Base-by-base conservation (phyloP, 2,113 vertebrate species). In the Cervus canadensis region DNA sequence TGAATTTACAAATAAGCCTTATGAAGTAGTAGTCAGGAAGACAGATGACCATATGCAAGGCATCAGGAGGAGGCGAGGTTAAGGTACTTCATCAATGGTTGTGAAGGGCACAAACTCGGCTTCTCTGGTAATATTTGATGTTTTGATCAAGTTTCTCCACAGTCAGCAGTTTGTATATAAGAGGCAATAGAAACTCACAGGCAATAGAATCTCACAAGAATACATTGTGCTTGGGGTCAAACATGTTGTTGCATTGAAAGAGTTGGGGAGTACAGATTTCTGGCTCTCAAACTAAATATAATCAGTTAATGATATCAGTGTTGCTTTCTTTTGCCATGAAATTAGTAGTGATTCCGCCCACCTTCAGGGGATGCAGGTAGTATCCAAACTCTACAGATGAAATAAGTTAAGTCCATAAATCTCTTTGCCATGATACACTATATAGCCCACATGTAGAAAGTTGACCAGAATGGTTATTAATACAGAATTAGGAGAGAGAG, bases 1-100 rank as follows among this genome's bases (percentile, higher is more conserved):
- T 97, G 90, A 88, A 81, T 97, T 97, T 98, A 91, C 94, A 96
- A 97, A 98, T 98, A 95, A 97, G 71, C 82, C 82, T 96, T 96
- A 14, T 95, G 26, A 21, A 93, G 56, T 52, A 33, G 82, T 89
- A 90, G 95, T 95, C 93, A 94, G 64, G 12, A 94, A 93, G 94
- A 97, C 89, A 57, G 91, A 94, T 86, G 97, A 92, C 88, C 45
- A 52, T 15, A 5, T n/a, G 96, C 50, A 87, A 45, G 60, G 15
- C 43, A 90, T 71, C 71, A 57, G 10, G 78, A 60, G 59, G 83
- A 97, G 71, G 82, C 43, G 84, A 87, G 16, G 54, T 40, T 92
- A 97, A 45, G 25, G 64, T 79, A 5, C 7, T 71, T 97, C 74
- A 57, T 87, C 33, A 36, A 1, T 56, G 62, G 56, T 19, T n/a